Percentiles rank a stretch among this genome's conserved stretches.
Conservation (phyloP, 1,140 invertebrate species). For the Eurosta solidaginis region DNA sequence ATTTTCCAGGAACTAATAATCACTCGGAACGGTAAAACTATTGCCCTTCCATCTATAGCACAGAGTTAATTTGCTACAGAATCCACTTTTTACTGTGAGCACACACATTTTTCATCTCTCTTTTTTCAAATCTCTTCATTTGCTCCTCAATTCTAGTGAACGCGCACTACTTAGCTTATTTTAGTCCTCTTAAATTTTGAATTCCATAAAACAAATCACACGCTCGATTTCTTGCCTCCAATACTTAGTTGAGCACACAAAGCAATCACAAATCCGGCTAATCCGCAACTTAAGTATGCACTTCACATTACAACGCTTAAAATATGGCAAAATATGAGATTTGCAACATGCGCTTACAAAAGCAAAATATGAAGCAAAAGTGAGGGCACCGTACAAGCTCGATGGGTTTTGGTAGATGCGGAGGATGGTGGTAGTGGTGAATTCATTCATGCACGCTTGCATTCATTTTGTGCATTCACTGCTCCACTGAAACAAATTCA, state of each 20-base stretch:
- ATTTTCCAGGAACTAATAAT: no score
- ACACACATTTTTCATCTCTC: no score
- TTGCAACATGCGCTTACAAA: background rate
- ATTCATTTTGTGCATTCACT: background rate
- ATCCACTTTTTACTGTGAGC: no score
- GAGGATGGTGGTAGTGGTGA: background rate
- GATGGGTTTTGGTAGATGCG: background rate
- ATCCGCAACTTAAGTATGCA: conserved; percentile 23
- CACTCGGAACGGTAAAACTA: no score
- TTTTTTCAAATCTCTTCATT: no score
- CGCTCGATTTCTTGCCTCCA: background rate
- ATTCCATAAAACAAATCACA: background rate
- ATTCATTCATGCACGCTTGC: background rate
- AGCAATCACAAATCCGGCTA: background rate
- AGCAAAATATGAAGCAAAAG: background rate
- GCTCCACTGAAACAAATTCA: background rate
- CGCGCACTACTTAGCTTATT: background rate
- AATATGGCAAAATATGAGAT: conserved; percentile 10
- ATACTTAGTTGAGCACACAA: background rate
- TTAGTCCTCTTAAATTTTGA: background rate
- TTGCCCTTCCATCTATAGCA: no score
- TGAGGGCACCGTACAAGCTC: background rate
- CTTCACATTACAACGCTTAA: background rate
- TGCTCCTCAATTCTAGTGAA: no score
- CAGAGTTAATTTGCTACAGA: no score